Base-by-base conservation (phyloP, 2,797 vertebrate species). In the Sebastolobus altivelis region DNA sequence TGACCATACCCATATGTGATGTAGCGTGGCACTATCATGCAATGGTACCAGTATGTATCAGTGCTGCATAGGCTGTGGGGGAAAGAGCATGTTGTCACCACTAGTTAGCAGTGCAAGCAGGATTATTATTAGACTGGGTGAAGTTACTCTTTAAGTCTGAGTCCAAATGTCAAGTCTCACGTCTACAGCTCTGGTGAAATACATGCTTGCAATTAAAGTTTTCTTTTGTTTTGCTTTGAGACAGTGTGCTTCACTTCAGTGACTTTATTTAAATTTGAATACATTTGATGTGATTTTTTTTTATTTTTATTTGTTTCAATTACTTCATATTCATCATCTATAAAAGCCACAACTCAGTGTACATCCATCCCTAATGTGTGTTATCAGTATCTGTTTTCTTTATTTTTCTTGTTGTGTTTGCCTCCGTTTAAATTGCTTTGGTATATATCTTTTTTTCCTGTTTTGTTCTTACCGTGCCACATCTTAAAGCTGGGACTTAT, bases 401-500 rank as follows among this genome's bases (percentile, higher is more conserved):
- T 63, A 33, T 73, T 56, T 55, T 8, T 14, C 29, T 22, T 3
- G n/a, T 43, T 46, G 2, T 58, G n/a, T 38, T 65, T 43, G 29
- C 38, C 8, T 61, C 67, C 46, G 46, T 18, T 81, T 63, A 49
- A 75, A 49, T 52, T 63, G 29, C 20, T 52, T 33, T 22, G 6
- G 43, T 60, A 49, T 27, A 18, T 31, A 0, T 80, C 9, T 80
- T 62, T 37, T 72, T 29, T 49, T 18, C 27, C 14, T 60, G 2
- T 86, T 75, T 77, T 40, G 38, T 82, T 73, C 29, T 38, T 55
- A 54, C 63, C 14, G 12, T 70, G 4, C 27, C 38, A 14, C 22
- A 65, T 81, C 66, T 81, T 65, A 65, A 82, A 79, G 69, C 75
- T 29, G 69, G 38, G 65, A 65, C 79, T 73, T 75, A 82, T 82